Evolutionary conservation across 2,113 vertebrate species (phyloP), one percentile per base, ranked within the genome.

Genomic region (Bolborhynchus lineola): DNA sequence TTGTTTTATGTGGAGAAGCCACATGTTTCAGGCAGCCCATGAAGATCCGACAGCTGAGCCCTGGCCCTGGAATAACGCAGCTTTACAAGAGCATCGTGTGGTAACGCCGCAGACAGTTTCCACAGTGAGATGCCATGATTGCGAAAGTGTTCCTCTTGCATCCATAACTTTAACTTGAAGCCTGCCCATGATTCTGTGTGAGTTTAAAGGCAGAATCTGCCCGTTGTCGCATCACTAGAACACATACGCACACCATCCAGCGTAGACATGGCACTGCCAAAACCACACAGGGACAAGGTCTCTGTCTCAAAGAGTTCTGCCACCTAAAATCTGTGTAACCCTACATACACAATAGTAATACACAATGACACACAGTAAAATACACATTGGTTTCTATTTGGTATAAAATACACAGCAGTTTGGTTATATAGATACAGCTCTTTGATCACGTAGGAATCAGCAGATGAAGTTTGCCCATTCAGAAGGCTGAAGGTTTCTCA

Each of bases 1-100:
- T 86, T 69, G 78, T 92, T 93, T 90, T 67, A 91, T 93, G 94
- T 90, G 82, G 84, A 85, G 76, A 95, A 90, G 62, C 89, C 84
- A 82, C 95, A 97, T 78, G 71, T 50, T 94, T 79, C 60, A 80
- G 64, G 16, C 72, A 81, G 55, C 64, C 75, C 88, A 59, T 2
- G 18, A 93, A 42, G 71, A 86, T 71, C 23, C 72, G 53, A 42
- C 68, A 90, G 88, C 82, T 65, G 82, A 95, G 93, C 42, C 63
- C 67, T 64, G 78, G 95, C 95, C 68, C 11, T 44, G 69, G 88
- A 71, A 80, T 10, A 76, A 62, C 1, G 24, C 52, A 50, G 92
- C 52, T 95, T 63, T 9, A 39, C 64, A 42, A 79, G 78, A 74
- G 85, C 87, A 55, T 62, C 16, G 13, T 20, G 37, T 2, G 5